Base-by-base conservation (phyloP, 1,140 invertebrate genomes). In the Eubasilissa regina region DNA sequence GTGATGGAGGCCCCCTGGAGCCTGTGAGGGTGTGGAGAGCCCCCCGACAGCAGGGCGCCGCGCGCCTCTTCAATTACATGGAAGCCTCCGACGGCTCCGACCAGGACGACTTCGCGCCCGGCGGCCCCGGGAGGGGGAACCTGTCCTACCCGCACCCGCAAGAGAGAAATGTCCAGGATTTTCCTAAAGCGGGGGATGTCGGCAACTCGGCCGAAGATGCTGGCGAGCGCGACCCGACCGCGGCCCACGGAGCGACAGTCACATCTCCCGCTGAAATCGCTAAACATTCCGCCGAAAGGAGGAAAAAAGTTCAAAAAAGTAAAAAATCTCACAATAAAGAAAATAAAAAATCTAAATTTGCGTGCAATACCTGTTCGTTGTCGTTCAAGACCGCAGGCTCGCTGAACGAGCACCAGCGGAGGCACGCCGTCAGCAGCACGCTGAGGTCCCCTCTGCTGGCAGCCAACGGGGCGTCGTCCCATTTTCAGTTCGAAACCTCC, bases 51-150 rank as follows among this genome's bases (percentile, higher is more conserved):
- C 89, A 89, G 75, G 90, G 90, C 53, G 90, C 90, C 19, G 90
- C 90, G 25, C 85, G 90, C 3, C 86, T 91, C 12, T 91, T 91
- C 85, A 90, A 90, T 25, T 91, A 92, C 85, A 87, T 91, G 86
- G 90, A 91, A 84, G 91, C 90, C 13, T 90, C 89, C 45, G 91
- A 91, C 86, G 89, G 89, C 19, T 91, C 91, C 1, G 90, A 89
- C 78, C 89, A 88, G 84, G 87, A 88, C 81, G 88, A 87, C 85
- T 79, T 70, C 75, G 62, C 75, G 10, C 73, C 85, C 85, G 80
- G 80, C 85, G 77, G 83, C 7, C 4, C 11, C 64, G 85, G 72
- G 72, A 83, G 80, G 74, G 70, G 80, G 44, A 51, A 51, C 81
- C 60, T 83, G 43, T 13, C 70, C 75, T 64, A 58, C 70, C 60